These are phyloP conservation scores for Trissolcus japonicus DNA, from an alignment of 2,888 invertebrate species.

Conservation along the genomic window DNA sequence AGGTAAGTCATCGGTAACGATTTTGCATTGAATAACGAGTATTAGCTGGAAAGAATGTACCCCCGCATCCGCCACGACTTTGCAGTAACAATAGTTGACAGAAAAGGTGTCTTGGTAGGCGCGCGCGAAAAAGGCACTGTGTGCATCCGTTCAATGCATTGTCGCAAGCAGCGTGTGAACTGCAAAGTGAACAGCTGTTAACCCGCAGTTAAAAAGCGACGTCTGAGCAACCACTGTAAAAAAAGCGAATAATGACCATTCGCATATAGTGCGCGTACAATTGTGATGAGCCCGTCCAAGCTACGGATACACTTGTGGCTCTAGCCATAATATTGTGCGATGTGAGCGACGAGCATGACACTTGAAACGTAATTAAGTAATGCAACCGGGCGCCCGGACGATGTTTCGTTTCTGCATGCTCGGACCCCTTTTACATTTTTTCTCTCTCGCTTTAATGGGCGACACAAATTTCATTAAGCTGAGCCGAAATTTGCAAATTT, in stretches of 20 bases:
- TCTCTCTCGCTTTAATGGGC: neutral
- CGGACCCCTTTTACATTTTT: neutral
- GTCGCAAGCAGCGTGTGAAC: conserved; percentile 59
- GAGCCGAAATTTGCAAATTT: too few species aligned
- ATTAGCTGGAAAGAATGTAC: too few species aligned
- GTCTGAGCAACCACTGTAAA: conserved; percentile 65
- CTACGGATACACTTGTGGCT: conserved; percentile 14
- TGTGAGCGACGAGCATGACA: conserved; percentile 41
- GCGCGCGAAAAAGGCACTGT: conserved; percentile 37
- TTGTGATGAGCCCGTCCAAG: conserved; percentile 10
- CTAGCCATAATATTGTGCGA: conserved; percentile 23
- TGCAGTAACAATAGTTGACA: conserved; percentile 42
- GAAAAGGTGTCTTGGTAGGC: conserved; percentile 53
- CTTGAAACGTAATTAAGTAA: conserved; percentile 44
- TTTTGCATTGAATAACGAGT: too few species aligned
- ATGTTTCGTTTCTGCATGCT: conserved; percentile 23
- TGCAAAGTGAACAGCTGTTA: conserved; percentile 70
- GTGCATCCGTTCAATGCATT: conserved; percentile 60
- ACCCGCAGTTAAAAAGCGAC: conserved; percentile 70
- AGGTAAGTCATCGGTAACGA: too few species aligned
- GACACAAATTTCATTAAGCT: too few species aligned
- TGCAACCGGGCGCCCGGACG: conserved; percentile 49
- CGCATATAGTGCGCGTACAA: conserved; percentile 36
- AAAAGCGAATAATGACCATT: conserved; percentile 63
- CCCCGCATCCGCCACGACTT: conserved; percentile 31